Conservation (phyloP, 2,888 invertebrate species). For the Lepidochrysops patricia region DNA sequence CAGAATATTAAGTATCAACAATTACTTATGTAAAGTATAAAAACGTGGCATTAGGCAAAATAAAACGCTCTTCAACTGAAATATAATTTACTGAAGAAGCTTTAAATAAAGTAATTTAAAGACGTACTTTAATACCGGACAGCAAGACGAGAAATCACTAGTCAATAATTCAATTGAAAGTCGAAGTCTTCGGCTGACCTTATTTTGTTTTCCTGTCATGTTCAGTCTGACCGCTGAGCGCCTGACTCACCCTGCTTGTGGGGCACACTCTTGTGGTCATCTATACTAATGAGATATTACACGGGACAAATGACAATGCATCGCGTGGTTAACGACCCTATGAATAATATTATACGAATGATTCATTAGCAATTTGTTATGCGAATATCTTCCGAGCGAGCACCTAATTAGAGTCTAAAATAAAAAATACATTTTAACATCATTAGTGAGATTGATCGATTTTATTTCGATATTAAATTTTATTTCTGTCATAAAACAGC, state of each 20-base stretch:
- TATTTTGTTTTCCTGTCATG: conserved; percentile 17
- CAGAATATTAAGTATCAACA: too few relatives aligned
- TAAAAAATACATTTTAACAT: background rate
- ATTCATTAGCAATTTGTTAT: background rate
- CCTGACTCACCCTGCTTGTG: conserved; percentile 20
- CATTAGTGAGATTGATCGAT: conserved; percentile 7
- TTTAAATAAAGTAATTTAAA: conserved; percentile 6
- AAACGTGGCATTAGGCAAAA: background rate
- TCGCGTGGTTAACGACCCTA: conserved; percentile 4
- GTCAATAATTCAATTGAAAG: conserved; percentile 20
- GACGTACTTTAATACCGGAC: conserved; percentile 4
- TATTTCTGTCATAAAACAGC: conserved; percentile 2
- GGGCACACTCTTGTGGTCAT: conserved; percentile 10
- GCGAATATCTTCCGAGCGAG: background rate
- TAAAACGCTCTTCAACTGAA: background rate
- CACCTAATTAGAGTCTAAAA: background rate
- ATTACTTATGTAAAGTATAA: too few relatives aligned
- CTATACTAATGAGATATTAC: background rate
- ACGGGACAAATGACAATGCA: background rate
- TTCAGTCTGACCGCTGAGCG: background rate
- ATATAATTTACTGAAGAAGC: background rate
- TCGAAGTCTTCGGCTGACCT: conserved; percentile 20
- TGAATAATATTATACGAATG: conserved; percentile 4
- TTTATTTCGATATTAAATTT: background rate
- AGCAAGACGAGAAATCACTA: conserved; percentile 15